Base-by-base conservation (phyloP, 1,140 invertebrate genomes). In the Drosophila ogumai region DNA sequence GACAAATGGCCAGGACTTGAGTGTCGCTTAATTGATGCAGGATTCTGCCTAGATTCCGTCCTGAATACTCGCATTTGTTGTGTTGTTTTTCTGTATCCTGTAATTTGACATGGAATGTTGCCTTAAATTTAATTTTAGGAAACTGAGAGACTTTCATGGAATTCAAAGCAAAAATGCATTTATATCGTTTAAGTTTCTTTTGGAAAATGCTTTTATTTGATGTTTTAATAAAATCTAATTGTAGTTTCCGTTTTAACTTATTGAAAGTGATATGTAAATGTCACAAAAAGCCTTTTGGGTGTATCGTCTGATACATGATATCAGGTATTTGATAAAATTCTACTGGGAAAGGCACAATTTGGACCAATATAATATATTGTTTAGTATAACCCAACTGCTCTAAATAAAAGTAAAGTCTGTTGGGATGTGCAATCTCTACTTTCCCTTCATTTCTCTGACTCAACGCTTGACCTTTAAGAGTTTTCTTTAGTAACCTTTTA, bases 1-100 rank as follows among this genome's bases (percentile, higher is more conserved):
- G 12, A 58, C 43, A 72, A 72, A 72, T 72, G 43, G 32, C 49
- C 64, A 22, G 44, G 44, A 41, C 44, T 50, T 31, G 28, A 32
- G 31, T 31, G 41, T 17, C 10, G 40, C 10, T 43, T 64, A 36
- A 66, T 46, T 50, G 34, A 4, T 31, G 22, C 47, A 25, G 47
- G 38, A 43, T n/a, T 36, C 32, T 17, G 22, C 9, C 25, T 12
- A 22, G 28, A 43, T 34, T 34, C 32, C 19, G 6, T 13, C 6
- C 19, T 43, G 3, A 4, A 25, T 38, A 52, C 49, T 32, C 6
- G 49, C 1, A 12, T 31, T 31, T 49, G 13, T 46, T 6, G 8
- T 12, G 17, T 0, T 34, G n/a, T 50, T 50, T 4, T 0, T 50
- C 10, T 6, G 49, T 3, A 17, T 13, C 12, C 10, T 41, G 22